These are phyloP conservation scores for Drosophila rufa DNA, from an alignment of 1,140 invertebrate genomes.

Conservation along the genomic window DNA sequence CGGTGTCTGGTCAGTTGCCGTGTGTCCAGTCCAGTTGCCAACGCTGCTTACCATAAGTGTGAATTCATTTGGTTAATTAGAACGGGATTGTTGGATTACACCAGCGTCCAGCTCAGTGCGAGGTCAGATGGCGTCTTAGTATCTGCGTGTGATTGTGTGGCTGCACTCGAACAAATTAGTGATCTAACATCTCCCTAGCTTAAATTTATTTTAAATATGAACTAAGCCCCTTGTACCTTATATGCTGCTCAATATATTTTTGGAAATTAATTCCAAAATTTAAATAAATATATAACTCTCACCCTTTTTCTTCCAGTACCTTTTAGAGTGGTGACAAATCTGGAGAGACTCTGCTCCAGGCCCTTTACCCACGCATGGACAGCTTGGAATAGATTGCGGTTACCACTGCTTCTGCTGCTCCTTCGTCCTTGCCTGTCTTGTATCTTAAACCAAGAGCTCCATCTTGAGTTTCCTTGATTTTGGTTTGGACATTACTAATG, in stretches of 20 bases:
- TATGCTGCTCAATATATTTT: no score
- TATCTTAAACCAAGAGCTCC: background rate
- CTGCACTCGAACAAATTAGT: constrained; percentile 6
- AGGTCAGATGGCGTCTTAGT: constrained; percentile 2
- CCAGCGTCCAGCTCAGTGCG: constrained; percentile 6
- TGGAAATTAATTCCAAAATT: no score
- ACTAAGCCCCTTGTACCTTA: no score
- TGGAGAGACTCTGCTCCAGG: background rate
- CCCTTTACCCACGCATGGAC: constrained; percentile 38
- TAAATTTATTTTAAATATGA: no score
- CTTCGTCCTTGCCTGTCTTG: background rate
- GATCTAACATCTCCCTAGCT: no score
- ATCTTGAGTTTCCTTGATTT: constrained; percentile 47
- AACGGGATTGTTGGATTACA: constrained; percentile 67
- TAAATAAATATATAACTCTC: no score
- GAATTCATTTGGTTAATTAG: constrained; percentile 82
- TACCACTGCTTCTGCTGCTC: constrained; percentile 3
- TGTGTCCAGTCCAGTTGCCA: constrained; percentile 18
- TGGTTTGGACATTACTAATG: constrained; percentile 44
- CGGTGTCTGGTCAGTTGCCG: background rate
- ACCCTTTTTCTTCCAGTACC: background rate
- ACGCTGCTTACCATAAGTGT: constrained; percentile 67
- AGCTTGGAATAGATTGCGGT: constrained; percentile 41
- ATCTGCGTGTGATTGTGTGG: constrained; percentile 12
- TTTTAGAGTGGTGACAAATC: constrained; percentile 17